Base-by-base conservation (phyloP, 1,140 invertebrate species). In the Drosophila nannoptera region DNA sequence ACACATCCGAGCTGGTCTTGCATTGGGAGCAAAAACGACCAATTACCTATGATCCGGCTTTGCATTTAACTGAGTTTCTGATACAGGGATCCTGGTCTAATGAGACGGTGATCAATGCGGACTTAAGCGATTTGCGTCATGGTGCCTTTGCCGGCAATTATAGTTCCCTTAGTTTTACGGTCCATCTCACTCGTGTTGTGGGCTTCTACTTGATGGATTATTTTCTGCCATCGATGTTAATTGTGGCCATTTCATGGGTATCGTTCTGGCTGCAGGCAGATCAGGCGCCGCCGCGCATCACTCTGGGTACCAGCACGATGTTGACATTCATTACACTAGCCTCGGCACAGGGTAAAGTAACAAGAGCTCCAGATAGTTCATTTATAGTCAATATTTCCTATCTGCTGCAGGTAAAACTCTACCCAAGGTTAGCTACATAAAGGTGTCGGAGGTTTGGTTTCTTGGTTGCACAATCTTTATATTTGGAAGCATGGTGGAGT, bases 201-300 rank as follows among this genome's bases (percentile, higher is more conserved):
- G 96, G 96, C 45, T 96, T 96, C 87, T 97, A 97, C 76, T 90
- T 97, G 49, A 95, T 97, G 93, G 96, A 97, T 73, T 97, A 96
- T 81, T 97, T 96, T 74, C 92, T 97, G 62, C 96, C 96, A 0
- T 96, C 95, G 5, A 96, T 97, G 90, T 92, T 97, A 67, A 93
- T 97, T 56, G 96, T 97, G 4, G 93, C 94, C 11, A 95, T 96
- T 60, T 97, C 96, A 0, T 97, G 96, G 96, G 96, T 97, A 11
- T 96, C 96, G 0, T 97, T 97, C 80, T 97, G 96, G 96, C 90
- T 97, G 49, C 96, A 97, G 84, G 93, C 95, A 22, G 96, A 97
- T 81, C 95, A 96, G 11, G 93, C 95, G 9, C 94, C 96, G 5
- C 94, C 96, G 14, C 91, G 95, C 77, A 95, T 95, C 46, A 94